Evolutionary conservation across 2,113 vertebrate genomes (phyloP), one percentile per base, ranked within the genome.

Genomic region (Chroicocephalus ridibundus): DNA sequence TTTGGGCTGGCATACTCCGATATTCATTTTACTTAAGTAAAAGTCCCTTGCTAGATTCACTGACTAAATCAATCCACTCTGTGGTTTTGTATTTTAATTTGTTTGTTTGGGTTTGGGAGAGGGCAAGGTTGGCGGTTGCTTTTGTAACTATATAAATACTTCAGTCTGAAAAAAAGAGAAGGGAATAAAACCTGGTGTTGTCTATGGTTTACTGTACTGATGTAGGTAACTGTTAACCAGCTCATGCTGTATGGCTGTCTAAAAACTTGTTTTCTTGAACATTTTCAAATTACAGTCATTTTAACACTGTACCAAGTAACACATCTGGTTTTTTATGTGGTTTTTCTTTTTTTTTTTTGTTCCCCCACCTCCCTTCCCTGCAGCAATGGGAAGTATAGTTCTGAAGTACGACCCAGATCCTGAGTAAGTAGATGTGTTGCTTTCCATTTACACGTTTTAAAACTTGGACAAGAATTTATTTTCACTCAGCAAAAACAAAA

Each of bases 311-410:
- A 68, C 24, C 31, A 51, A 95, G 22, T 96, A 70, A 96, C 20
- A 16, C 42, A 61, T 57, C 17, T 86, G 14, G 25, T 13, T 27
- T 60, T 24, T 58, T 58, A 10, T 32, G 14, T 54, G 52, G 11
- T 54, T 29, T 29, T 52, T 32, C 34, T 34, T 32, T 60, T 34
- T 32, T 60, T 88, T 40, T 85, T 49, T 3, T 90, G 69, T 75
- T 92, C 69, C 16, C 95, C 57, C 10, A 13, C 8, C 27, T 4
- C 44, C 20, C 4, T 85, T 88, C 82, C 46, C 86, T 96, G 3
- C 91, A 99, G 99, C 93, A 0, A 99, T 99, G 98, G 99, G 99
- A 21, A 99, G 99, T 90, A 98, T 99, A 44, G 99, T 99, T 91
- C 94, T 99, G 96, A 99, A 99, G 97, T 99, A 99, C 4, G 97